Base-by-base conservation (phyloP, 2,888 invertebrate genomes). In the Plagodis dolabraria region DNA sequence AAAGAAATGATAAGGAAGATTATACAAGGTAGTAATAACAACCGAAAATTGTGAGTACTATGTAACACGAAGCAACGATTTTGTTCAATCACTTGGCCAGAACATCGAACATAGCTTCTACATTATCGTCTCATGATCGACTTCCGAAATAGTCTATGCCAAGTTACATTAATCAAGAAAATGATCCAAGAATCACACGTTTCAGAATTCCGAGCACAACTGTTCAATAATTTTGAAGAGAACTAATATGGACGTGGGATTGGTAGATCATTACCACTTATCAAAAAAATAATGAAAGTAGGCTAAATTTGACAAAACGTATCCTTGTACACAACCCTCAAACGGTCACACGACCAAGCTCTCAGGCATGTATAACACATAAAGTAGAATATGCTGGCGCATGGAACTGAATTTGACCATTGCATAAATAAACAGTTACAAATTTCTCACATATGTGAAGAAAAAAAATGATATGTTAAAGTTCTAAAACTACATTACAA, bases 1-100 rank as follows among this genome's bases (percentile, higher is more conserved):
- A 43, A 12, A 12, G 40, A 74, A 71, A 67, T 72, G 71, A 60
- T 69, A 72, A 74, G 74, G 79, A 34, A 53, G 56, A 63, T 53
- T 53, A 64, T 48, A 45, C 44, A 49, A 5, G 36, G 8, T 34
- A 51, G 35, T 11, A 50, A 57, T 50, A 62, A 65, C 60, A 65
- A 65, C 59, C 48, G 49, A 65, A 12, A 43, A 43, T 43, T 1
- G 9, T 45, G 33, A 22, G 52, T 46, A 46, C 33, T 43, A 10
- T 40, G 40, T 40, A 40, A 8, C 10, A 40, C 8, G 10, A 40
- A 40, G 40, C 40, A 40, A 8, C 8, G 8, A 10, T 10, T 40
- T 10, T 40, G 40, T 40, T 40, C 10, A 10, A 10, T 8, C 7
- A 36, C 36, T 40, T 5, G 10, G 40, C 40, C 8, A 40, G 40